Percentiles rank a stretch among this genome's conserved stretches.
These are phyloP conservation scores for Penaeus indicus DNA, from an alignment of 1,140 invertebrate species.

Conservation along the genomic window DNA sequence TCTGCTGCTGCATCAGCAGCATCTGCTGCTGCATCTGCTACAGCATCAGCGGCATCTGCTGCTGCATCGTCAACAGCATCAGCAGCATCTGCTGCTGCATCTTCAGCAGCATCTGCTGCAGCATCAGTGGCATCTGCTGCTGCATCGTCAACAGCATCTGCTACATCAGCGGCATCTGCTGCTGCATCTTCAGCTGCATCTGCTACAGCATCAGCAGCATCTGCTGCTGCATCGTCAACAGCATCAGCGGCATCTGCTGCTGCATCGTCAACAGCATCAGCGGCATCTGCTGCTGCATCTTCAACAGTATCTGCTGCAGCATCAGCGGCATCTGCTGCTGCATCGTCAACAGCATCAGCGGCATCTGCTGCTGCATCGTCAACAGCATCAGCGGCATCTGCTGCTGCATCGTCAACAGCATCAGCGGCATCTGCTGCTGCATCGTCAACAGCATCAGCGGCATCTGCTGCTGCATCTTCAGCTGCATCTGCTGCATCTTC, in stretches of 20 bases:
- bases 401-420: neutral
- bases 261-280: neutral
- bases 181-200: neutral
- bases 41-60: neutral
- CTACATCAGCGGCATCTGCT: too few species aligned
- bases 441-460: neutral
- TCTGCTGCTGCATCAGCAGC: too few species aligned
- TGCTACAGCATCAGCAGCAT: conserved; percentile 7
- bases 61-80: neutral
- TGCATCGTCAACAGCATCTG: neutral
- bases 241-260: conserved; percentile 24
- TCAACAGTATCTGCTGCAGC: neutral
- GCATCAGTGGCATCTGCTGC: neutral
- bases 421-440: neutral
- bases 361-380: conserved; percentile 11
- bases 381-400: neutral
- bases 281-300: conserved; percentile 1
- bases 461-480: neutral
- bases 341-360: neutral
- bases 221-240: neutral
- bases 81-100: too few species aligned
- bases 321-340: conserved; percentile 6
- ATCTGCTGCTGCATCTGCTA: too few species aligned
- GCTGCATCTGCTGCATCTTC: neutral
- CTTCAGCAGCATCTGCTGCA: too few species aligned